phyloP scores from a whole-genome alignment of 2,888 invertebrate species.

The Acrocera orbiculus region DNA sequence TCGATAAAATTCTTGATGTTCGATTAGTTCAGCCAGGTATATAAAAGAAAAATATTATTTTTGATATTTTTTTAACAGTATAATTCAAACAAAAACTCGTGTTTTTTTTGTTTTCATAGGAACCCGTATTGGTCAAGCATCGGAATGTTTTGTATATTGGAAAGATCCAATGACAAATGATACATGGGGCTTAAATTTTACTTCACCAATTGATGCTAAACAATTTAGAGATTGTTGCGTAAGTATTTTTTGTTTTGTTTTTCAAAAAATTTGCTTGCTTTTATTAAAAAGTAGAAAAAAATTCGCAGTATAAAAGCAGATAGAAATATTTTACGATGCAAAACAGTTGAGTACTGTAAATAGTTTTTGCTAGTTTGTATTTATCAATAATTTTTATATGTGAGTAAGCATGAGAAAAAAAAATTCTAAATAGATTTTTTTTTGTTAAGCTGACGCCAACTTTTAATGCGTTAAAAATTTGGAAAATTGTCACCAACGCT shows the following conservation, averaged over 20 bases:
- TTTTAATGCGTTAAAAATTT: no score
- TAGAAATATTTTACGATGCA: no score
- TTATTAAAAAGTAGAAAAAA: background rate
- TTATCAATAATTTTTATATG: no score
- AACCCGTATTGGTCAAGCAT: slow-evolving; percentile 91
- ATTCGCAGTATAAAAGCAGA: no score
- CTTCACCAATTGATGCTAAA: slow-evolving; percentile 91
- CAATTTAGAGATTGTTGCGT: slow-evolving; percentile 94
- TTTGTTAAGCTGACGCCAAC: no score
- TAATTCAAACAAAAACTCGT: background rate
- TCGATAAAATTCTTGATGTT: slow-evolving; percentile 95
- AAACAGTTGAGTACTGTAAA: no score
- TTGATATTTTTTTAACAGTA: background rate
- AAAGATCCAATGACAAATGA: slow-evolving; percentile 93
- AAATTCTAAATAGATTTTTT: no score
- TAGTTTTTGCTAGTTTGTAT: no score
- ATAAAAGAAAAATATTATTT: slow-evolving; percentile 9
- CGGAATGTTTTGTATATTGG: slow-evolving; percentile 98
- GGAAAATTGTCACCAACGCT: no score
- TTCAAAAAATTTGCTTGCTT: background rate
- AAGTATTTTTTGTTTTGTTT: slow-evolving; percentile 39
- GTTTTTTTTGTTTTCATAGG: slow-evolving; percentile 38
- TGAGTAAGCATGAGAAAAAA: no score
- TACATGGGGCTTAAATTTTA: slow-evolving; percentile 97
- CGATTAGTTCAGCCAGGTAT: slow-evolving; percentile 91